Evolutionary conservation across 2,888 invertebrate genomes (phyloP).

Genomic region (Nymphalis c-album): DNA sequence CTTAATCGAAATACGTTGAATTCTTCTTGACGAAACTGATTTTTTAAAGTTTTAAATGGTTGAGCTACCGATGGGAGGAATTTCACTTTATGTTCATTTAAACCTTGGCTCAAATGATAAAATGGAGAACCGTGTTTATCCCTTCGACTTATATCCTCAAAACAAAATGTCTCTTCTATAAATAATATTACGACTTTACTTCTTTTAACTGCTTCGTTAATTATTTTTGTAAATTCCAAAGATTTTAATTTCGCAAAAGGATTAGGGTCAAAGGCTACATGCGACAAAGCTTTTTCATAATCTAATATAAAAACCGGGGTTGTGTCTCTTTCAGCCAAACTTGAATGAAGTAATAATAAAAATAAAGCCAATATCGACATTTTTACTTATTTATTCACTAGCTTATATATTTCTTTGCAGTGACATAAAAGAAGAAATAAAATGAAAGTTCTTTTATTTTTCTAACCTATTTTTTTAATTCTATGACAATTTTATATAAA

Average conservation of each 20-base stretch:
- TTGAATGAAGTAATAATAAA: constrained; percentile 24
- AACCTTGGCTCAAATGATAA: constrained; percentile 44
- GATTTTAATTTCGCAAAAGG: constrained; percentile 53
- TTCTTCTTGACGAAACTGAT: constrained; percentile 44
- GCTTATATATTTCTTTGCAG: background rate
- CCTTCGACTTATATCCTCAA: constrained; percentile 58
- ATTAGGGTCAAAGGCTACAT: constrained; percentile 45
- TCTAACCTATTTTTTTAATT: no score
- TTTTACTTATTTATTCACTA: constrained; percentile 9
- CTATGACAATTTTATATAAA: no score
- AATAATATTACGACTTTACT: constrained; percentile 55
- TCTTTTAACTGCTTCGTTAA: constrained; percentile 46
- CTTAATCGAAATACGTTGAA: constrained; percentile 49
- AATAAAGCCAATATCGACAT: constrained; percentile 25
- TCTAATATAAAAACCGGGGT: constrained; percentile 61
- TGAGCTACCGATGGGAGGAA: constrained; percentile 56
- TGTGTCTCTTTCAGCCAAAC: constrained; percentile 41
- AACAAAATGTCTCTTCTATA: constrained; percentile 55
- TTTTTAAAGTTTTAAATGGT: constrained; percentile 50
- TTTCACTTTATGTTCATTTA: constrained; percentile 49
- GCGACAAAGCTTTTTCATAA: constrained; percentile 43
- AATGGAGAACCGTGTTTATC: constrained; percentile 56
- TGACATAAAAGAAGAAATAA: constrained; percentile 4
- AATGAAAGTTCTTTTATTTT: constrained; percentile 1
- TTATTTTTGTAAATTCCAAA: constrained; percentile 48